These are phyloP conservation scores for Scartelaos histophorus DNA, from an alignment of 2,113 vertebrate genomes.

Conservation along the genomic window DNA sequence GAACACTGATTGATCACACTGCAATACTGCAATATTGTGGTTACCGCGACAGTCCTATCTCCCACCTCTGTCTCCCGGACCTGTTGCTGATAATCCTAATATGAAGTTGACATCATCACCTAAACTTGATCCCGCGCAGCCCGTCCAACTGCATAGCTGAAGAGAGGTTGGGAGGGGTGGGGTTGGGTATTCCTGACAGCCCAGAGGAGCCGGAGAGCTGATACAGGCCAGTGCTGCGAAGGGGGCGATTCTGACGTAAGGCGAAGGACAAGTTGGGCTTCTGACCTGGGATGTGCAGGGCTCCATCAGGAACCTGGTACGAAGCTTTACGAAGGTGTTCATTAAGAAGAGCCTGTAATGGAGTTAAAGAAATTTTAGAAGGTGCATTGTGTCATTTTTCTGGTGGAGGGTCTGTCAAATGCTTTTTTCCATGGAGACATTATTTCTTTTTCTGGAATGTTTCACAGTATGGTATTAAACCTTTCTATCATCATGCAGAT, in stretches of 20 bases:
- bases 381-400: too few species aligned
- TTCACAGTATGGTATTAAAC: too few species aligned
- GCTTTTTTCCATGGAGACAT: too few species aligned
- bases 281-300: slow-evolving; percentile 66
- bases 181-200: slow-evolving; percentile 61
- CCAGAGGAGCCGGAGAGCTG: slow-evolving; percentile 54
- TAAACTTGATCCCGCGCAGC: slow-evolving; percentile 34
- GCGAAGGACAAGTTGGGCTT: slow-evolving; percentile 58
- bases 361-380: background rate
- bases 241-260: slow-evolving; percentile 53
- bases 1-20: too few species aligned
- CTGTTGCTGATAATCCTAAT: too few species aligned
- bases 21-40: too few species aligned
- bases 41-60: too few species aligned
- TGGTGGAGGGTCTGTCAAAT: too few species aligned
- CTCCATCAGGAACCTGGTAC: slow-evolving; percentile 62
- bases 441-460: too few species aligned
- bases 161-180: slow-evolving; percentile 57
- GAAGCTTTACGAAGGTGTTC: slow-evolving; percentile 58
- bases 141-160: slow-evolving; percentile 55
- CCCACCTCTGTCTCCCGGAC: too few species aligned
- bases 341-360: slow-evolving; percentile 67
- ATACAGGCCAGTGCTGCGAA: slow-evolving; percentile 55
- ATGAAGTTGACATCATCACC: slow-evolving; percentile 30
- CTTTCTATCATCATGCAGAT: too few species aligned